These are phyloP conservation scores for Stegastes partitus DNA, from an alignment of 2,113 vertebrate genomes.

Conservation along the genomic window DNA sequence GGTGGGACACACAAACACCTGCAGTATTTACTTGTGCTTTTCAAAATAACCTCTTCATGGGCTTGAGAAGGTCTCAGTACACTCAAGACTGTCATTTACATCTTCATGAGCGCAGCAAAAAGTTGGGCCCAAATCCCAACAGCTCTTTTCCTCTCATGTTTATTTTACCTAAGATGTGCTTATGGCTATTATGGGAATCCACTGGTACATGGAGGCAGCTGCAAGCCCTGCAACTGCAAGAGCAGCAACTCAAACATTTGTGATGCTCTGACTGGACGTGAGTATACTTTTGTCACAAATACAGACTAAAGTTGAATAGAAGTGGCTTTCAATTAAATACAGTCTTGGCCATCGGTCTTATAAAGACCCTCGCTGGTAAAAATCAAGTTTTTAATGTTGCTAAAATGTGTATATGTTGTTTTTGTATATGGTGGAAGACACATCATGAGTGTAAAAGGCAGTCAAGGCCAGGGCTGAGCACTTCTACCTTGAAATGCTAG, in stretches of 20 bases:
- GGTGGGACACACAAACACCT: constrained; percentile 65
- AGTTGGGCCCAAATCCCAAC: background rate
- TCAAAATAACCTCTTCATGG: too few species aligned
- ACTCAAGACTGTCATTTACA: background rate
- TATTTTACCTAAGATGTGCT: constrained; percentile 85
- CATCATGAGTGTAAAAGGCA: too few species aligned
- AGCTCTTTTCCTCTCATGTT: background rate
- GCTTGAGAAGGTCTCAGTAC: too few species aligned
- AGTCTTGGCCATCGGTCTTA: too few species aligned
- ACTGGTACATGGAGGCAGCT: constrained; percentile 82
- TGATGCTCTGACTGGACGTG: constrained; percentile 89
- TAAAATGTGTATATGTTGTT: too few species aligned
- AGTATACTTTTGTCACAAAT: constrained; percentile 1
- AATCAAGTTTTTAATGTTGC: too few species aligned
- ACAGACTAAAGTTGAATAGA: background rate
- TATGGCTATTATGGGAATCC: constrained; percentile 91
- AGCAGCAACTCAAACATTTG: constrained; percentile 81
- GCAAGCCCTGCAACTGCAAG: constrained; percentile 85
- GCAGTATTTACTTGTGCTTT: too few species aligned
- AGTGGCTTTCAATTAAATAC: background rate
- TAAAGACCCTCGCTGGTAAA: too few species aligned
- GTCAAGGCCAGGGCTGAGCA: too few species aligned
- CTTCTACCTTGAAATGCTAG: too few species aligned
- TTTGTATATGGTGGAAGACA: too few species aligned
- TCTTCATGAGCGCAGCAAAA: background rate